Percentiles rank a stretch among this genome's conserved stretches.
These are phyloP conservation scores for Cerceris ruficornis DNA, from an alignment of 2,888 invertebrate genomes.

Conservation along the genomic window DNA sequence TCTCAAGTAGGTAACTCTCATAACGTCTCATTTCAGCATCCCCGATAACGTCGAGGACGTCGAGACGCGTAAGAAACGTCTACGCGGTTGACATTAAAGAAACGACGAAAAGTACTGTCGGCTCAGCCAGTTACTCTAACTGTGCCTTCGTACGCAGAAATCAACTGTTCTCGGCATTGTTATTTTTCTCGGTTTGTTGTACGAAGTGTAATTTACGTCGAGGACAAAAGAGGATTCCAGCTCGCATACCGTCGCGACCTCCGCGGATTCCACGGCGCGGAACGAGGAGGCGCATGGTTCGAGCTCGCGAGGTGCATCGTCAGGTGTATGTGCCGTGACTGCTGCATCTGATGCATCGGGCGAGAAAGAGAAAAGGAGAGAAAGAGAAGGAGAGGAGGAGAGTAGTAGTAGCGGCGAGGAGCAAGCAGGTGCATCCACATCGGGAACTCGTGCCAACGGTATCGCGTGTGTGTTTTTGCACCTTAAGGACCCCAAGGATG, in stretches of 20 bases:
- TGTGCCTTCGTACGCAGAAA: constrained; percentile 48
- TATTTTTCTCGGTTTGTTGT: constrained; percentile 30
- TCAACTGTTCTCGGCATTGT: constrained; percentile 42
- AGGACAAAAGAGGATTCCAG: constrained; percentile 56
- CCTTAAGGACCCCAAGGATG: constrained; percentile 74
- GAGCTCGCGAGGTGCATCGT: constrained; percentile 42
- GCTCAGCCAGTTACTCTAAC: constrained; percentile 45
- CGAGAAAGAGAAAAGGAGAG: no score
- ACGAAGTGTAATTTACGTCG: constrained; percentile 57
- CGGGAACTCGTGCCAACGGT: constrained; percentile 76
- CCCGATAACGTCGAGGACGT: not conserved
- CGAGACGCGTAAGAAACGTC: constrained; percentile 14
- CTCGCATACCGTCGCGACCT: constrained; percentile 54
- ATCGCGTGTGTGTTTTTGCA: constrained; percentile 80
- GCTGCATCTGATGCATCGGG: not conserved
- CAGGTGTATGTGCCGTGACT: constrained; percentile 51
- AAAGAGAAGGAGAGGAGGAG: not conserved
- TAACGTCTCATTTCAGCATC: constrained; percentile 4
- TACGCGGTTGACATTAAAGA: constrained; percentile 26
- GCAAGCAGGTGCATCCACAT: constrained; percentile 68
- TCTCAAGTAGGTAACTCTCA: not conserved
- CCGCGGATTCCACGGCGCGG: constrained; percentile 51
- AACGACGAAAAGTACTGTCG: constrained; percentile 29
- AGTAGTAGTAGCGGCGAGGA: constrained; percentile 24
- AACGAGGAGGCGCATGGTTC: constrained; percentile 36